A percentile compares a stretch with the other conserved stretches of the same genome.
Evolutionary conservation across 2,113 vertebrate genomes (phyloP).

Genomic region (Syngnathus typhle): DNA sequence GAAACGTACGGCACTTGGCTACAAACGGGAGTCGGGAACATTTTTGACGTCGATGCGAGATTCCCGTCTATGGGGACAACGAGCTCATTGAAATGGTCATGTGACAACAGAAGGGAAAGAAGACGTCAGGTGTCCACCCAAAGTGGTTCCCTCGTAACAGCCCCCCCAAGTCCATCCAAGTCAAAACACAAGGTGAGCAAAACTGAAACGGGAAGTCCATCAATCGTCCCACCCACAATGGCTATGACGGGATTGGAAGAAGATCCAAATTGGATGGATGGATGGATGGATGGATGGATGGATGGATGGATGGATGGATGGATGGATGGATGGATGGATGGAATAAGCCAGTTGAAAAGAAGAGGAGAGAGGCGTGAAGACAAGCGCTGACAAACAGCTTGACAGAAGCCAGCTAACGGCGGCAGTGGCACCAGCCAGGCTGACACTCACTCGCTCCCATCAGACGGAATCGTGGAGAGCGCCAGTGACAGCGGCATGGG

Average conservation of each 20-base stretch:
- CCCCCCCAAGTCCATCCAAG: not conserved
- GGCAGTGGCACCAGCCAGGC: conserved; percentile 2
- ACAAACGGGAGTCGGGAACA: conserved; percentile 33
- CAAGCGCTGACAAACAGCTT: conserved; percentile 27
- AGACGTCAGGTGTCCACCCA: not conserved
- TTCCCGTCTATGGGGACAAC: not conserved
- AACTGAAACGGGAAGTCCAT: not conserved
- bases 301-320: too few species aligned
- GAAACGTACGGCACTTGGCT: conserved; percentile 26
- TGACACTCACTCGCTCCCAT: conserved; percentile 44
- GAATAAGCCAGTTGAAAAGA: conserved; percentile 9
- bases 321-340: not conserved
- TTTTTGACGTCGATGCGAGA: not conserved
- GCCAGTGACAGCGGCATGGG: conserved; percentile 42
- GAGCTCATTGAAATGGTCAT: not conserved
- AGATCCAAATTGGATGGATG: not conserved
- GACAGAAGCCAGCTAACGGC: conserved; percentile 54
- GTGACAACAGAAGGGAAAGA: not conserved
- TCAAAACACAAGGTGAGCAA: too few species aligned
- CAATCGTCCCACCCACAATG: not conserved
- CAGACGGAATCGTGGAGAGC: conserved; percentile 45
- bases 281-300: too few species aligned
- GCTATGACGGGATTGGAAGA: not conserved
- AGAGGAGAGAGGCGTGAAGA: conserved; percentile 30
- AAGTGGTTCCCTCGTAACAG: not conserved